These are phyloP conservation scores for Heliocidaris erythrogramma DNA, from an alignment of 35 echinoderm and acorn worm genomes.

Conservation along the genomic window DNA sequence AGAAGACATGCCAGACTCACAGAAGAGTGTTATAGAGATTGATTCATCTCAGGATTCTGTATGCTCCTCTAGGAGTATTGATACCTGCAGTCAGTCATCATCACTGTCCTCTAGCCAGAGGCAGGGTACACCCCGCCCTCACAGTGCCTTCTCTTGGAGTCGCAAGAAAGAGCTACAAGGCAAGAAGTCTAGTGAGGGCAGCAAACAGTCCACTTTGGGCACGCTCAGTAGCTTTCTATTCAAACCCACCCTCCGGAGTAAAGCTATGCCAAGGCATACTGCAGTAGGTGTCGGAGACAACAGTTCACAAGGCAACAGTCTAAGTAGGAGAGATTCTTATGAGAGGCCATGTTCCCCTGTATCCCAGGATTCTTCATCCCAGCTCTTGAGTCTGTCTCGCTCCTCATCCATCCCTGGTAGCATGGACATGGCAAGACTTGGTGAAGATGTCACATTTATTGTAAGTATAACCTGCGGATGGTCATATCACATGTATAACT, in stretches of 20 bases:
- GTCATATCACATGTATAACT: no score
- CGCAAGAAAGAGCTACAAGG: slow-evolving; percentile 9
- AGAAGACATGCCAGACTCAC: background rate
- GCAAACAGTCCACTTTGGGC: background rate
- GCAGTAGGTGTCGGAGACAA: background rate
- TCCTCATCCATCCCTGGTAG: background rate
- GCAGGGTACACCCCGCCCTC: background rate
- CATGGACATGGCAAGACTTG: slow-evolving; percentile 32
- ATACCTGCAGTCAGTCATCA: slow-evolving; percentile 37
- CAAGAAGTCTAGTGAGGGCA: background rate
- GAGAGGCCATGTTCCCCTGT: background rate
- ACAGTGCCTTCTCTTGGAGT: slow-evolving; percentile 33
- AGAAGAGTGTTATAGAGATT: slow-evolving; percentile 3
- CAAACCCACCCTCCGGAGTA: background rate
- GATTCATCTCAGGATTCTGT: background rate
- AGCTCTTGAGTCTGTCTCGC: background rate
- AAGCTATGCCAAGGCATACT: background rate
- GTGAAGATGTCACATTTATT: background rate
- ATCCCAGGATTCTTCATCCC: background rate
- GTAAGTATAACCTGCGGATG: background rate
- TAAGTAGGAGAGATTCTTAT: slow-evolving; percentile 1
- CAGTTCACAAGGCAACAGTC: background rate
- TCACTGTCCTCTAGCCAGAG: slow-evolving; percentile 20
- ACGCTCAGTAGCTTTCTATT: slow-evolving; percentile 1
- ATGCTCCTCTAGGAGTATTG: background rate